Evolutionary conservation across 2,113 vertebrate genomes (phyloP), one percentile per base, ranked within the genome.

Genomic region (Amphiprion percula): DNA sequence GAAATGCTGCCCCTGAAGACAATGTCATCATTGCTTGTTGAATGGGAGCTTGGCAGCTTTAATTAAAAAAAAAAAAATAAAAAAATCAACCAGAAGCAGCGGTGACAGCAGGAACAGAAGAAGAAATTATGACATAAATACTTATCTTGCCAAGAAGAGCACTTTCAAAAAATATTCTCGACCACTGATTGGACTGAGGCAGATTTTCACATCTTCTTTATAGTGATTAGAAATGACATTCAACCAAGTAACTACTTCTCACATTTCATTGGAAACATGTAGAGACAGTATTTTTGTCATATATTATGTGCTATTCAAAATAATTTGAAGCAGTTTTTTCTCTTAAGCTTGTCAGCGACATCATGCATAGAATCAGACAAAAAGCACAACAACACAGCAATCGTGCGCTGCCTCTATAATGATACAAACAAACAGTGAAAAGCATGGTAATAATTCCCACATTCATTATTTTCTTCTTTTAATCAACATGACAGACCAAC

Each of bases 401-500:
- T 33, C 1, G 5, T 67, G n/a, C 19, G 12, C 21, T 54, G 59
- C n/a, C 24, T 79, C 28, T 30, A 39, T 46, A 77, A 53, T 63
- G 30, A 68, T 39, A 26, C 63, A 37, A 63, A 58, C 62, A 63
- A 56, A 67, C 44, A 23, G 44, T 65, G 55, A 62, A 61, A 75
- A 52, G 66, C 55, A 56, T 37, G 21, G 10, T 53, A 59, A 65
- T 75, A 17, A 37, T 66, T 68, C 10, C 33, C 33, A 11, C 24
- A 28, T 50, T 62, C 33, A 54, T 74, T 74, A 24, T 71, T 24
- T 73, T 68, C 15, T 26, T 71, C 21, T 55, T 70, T 69, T 55
- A 65, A 50, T 55, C 26, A 2, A n/a, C 28, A 19, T 33, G 41
- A 64, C 26, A 41, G 23, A 8, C 17, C 19, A 33, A 21, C 14